Conservation (phyloP, 2,113 vertebrate species). For the Gadus macrocephalus region DNA sequence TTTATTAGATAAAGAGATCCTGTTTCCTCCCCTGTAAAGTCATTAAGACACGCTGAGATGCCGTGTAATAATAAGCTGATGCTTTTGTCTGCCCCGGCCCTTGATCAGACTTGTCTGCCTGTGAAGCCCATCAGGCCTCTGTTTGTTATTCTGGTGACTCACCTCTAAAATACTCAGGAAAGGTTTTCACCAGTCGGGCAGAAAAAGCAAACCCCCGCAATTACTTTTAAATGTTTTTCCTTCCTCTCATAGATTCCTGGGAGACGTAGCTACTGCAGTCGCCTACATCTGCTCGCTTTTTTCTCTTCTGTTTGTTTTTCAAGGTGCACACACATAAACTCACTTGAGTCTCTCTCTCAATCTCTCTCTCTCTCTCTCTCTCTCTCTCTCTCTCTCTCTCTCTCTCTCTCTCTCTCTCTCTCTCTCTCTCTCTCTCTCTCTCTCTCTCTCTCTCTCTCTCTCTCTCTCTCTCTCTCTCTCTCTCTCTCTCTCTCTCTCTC, state of each 20-base stretch:
- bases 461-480: slow-evolving; percentile 13
- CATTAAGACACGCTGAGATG: slow-evolving; percentile 13
- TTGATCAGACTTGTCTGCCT: slow-evolving; percentile 55
- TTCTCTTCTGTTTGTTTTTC: neutral
- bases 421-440: neutral
- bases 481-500: slow-evolving; percentile 12
- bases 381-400: neutral
- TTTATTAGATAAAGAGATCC: slow-evolving; percentile 28
- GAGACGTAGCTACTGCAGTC: neutral
- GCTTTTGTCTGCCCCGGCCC: slow-evolving; percentile 31
- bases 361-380: too few relatives aligned
- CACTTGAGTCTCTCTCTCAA: slow-evolving; percentile 4
- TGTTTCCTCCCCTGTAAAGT: slow-evolving; percentile 28
- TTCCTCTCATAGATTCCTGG: slow-evolving; percentile 13
- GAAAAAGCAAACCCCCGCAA: slow-evolving; percentile 10
- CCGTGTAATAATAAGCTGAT: slow-evolving; percentile 38
- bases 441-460: neutral
- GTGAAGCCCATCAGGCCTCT: slow-evolving; percentile 22
- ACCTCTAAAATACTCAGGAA: slow-evolving; percentile 21
- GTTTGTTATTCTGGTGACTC: slow-evolving; percentile 39
- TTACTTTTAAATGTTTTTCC: slow-evolving; percentile 36
- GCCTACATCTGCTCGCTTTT: neutral
- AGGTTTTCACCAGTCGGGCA: slow-evolving; percentile 4
- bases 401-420: slow-evolving; percentile 13
- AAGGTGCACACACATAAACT: slow-evolving; percentile 15